Percentiles rank a stretch among this genome's conserved stretches.
These are phyloP conservation scores for Oikopleura albicans DNA, from an alignment of 23 tunicate genomes.

Conservation along the genomic window DNA sequence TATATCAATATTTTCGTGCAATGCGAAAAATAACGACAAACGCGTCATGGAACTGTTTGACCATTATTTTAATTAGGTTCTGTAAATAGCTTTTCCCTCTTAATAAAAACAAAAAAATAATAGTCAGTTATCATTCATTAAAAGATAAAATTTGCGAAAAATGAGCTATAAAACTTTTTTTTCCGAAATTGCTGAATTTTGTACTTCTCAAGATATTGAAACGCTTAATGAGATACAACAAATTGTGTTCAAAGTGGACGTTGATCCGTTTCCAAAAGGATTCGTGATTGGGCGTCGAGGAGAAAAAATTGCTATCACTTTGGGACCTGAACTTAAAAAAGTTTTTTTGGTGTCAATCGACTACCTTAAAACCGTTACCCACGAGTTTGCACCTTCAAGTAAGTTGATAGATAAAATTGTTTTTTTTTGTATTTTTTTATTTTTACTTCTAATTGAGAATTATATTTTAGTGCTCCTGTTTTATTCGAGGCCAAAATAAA, in stretches of 20 bases:
- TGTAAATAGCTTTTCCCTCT: too few relatives aligned
- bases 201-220: too few relatives aligned
- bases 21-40: neutral
- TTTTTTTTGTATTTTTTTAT: neutral
- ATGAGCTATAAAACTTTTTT: neutral
- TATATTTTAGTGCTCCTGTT: neutral
- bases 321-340: neutral
- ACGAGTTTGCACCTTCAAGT: neutral
- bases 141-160: too few relatives aligned
- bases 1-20: neutral
- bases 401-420: too few relatives aligned
- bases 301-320: neutral
- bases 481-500: neutral
- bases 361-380: neutral
- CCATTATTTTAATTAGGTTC: neutral
- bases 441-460: neutral
- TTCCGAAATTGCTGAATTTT: neutral
- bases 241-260: neutral
- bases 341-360: neutral
- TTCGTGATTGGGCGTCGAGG: neutral
- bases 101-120: too few relatives aligned
- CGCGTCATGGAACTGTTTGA: neutral
- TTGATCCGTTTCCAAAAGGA: neutral
- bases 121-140: too few relatives aligned
- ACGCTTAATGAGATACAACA: neutral